A percentile compares a stretch with the other conserved stretches of the same genome.
Conservation (phyloP, 1,140 invertebrate genomes). For the Belonocnema kinseyi region DNA sequence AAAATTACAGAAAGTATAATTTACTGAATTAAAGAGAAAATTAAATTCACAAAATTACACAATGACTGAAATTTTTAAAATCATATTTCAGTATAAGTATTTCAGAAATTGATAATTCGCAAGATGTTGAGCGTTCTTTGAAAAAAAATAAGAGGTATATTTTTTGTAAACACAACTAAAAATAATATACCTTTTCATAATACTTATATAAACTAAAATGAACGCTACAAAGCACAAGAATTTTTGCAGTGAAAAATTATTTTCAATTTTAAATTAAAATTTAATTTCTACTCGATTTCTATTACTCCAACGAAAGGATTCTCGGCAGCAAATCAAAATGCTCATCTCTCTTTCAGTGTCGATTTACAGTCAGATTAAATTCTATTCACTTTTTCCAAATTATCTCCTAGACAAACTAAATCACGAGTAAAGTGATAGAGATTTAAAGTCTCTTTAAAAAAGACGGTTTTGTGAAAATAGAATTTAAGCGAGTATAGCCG, state of each 20-base stretch:
- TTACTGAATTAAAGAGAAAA: too few species aligned
- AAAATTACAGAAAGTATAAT: too few species aligned
- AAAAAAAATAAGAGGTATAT: too few species aligned
- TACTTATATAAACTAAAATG: background rate
- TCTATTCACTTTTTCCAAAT: background rate
- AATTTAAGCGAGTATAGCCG: background rate
- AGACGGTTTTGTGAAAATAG: background rate
- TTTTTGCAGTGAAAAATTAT: background rate
- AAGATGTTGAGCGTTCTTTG: too few species aligned
- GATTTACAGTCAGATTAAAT: slow-evolving; percentile 21
- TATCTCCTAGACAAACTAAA: background rate
- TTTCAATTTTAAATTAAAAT: background rate
- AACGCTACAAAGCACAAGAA: background rate
- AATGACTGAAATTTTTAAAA: too few species aligned
- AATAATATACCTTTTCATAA: too few species aligned
- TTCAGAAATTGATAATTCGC: too few species aligned
- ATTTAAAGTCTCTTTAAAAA: background rate
- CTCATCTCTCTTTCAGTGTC: background rate
- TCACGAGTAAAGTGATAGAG: background rate
- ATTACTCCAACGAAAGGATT: background rate
- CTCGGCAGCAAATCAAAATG: background rate
- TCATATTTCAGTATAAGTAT: too few species aligned
- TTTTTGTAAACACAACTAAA: too few species aligned
- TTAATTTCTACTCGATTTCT: background rate
- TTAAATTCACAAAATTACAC: too few species aligned